phyloP scores from a whole-genome alignment of 1,140 invertebrate genomes.

The Drosophila watanabei region DNA sequence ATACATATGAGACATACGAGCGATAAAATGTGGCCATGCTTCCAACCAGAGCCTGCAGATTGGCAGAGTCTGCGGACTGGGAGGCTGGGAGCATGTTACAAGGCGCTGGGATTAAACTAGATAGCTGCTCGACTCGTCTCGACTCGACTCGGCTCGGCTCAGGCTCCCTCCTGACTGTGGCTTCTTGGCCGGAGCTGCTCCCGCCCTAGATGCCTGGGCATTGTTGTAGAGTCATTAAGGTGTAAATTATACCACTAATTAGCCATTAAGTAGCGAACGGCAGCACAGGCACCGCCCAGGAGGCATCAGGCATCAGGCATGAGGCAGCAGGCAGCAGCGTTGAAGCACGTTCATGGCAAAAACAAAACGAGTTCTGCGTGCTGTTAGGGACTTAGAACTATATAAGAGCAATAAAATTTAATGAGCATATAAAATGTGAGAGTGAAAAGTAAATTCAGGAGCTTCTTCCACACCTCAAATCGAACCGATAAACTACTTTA shows the following conservation, averaged over 20 bases:
- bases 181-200: conserved; percentile 43
- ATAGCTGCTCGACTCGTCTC: conserved; percentile 32
- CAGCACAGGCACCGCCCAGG: conserved; percentile 17
- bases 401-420: conserved; percentile 74
- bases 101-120: conserved; percentile 56
- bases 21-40: conserved; percentile 37
- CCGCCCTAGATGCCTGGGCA: conserved; percentile 41
- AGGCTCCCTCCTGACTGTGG: conserved; percentile 34
- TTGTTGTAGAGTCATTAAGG: conserved; percentile 80
- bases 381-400: conserved; percentile 47
- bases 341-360: conserved; percentile 54
- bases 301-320: conserved; percentile 14
- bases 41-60: background rate
- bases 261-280: conserved; percentile 76
- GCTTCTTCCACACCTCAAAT: conserved; percentile 27
- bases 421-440: conserved; percentile 72
- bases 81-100: conserved; percentile 9
- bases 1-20: conserved; percentile 39
- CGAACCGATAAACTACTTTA: conserved; percentile 36
- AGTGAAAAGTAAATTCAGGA: conserved; percentile 62
- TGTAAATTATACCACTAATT: conserved; percentile 84
- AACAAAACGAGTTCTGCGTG: conserved; percentile 28
- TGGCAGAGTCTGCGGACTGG: background rate
- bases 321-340: conserved; percentile 31
- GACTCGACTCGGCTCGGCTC: background rate